Percentiles rank a stretch among this genome's conserved stretches.
Evolutionary conservation across 1,140 invertebrate genomes (phyloP).

Genomic region (Phortica variegata): DNA sequence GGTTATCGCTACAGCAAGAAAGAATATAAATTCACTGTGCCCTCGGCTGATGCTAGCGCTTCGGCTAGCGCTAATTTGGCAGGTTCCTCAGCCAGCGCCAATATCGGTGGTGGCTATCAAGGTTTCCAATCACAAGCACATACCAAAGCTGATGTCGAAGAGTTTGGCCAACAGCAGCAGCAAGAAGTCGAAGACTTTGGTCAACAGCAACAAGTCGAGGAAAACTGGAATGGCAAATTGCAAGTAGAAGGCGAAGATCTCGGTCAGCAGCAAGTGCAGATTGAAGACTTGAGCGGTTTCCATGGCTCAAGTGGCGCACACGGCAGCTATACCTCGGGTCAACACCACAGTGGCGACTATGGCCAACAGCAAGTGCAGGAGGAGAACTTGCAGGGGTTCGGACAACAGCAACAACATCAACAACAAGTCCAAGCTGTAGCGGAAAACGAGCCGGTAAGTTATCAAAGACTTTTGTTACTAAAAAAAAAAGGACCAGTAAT

Average conservation of each 20-base stretch:
- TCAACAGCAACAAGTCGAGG: slow-evolving; percentile 29
- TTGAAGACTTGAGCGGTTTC: slow-evolving; percentile 13
- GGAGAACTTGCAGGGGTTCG: slow-evolving; percentile 15
- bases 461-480: not conserved
- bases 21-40: slow-evolving; percentile 37
- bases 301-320: slow-evolving; percentile 13
- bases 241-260: slow-evolving; percentile 3
- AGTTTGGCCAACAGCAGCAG: slow-evolving; percentile 17
- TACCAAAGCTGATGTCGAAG: slow-evolving; percentile 14
- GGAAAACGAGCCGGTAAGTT: slow-evolving; percentile 19
- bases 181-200: slow-evolving; percentile 16
- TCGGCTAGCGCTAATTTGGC: slow-evolving; percentile 25
- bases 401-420: slow-evolving; percentile 7
- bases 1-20: slow-evolving; percentile 38
- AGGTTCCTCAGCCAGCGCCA: slow-evolving; percentile 30
- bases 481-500: not conserved
- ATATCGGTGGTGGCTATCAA: slow-evolving; percentile 23
- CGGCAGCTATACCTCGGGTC: not conserved
- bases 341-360: slow-evolving; percentile 9
- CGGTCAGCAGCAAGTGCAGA: slow-evolving; percentile 22
- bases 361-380: slow-evolving; percentile 28
- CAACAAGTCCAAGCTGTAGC: slow-evolving; percentile 11
- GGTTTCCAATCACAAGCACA: slow-evolving; percentile 20
- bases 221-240: slow-evolving; percentile 20
- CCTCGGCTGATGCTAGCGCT: slow-evolving; percentile 21